These are phyloP conservation scores for Rotaria sp. DNA, from an alignment of 2,888 invertebrate genomes.

Conservation along the genomic window DNA sequence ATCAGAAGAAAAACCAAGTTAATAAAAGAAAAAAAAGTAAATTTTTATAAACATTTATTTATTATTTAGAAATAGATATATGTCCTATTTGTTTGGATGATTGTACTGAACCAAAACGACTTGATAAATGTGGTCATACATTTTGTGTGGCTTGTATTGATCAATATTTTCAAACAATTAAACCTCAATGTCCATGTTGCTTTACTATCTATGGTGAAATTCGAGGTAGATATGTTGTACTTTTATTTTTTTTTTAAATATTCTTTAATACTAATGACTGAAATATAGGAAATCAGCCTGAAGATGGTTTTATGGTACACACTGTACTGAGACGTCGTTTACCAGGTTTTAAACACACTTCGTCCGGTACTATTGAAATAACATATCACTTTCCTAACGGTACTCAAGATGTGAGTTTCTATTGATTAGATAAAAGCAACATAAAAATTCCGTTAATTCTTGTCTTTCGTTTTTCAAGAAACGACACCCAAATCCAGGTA, in stretches of 20 bases:
- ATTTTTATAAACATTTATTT: neutral
- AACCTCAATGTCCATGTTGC: constrained; percentile 48
- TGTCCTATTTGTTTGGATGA: constrained; percentile 46
- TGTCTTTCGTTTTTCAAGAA: neutral
- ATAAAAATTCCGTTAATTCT: neutral
- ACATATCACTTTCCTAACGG: constrained; percentile 45
- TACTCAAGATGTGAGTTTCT: constrained; percentile 42
- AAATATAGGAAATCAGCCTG: neutral
- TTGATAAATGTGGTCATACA: constrained; percentile 45
- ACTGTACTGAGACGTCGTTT: neutral
- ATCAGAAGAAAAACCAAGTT: neutral
- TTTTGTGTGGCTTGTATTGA: constrained; percentile 47
- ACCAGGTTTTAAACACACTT: constrained; percentile 11
- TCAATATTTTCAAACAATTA: constrained; percentile 43
- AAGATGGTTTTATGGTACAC: neutral
- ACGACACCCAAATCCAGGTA: constrained; percentile 47
- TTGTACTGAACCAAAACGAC: constrained; percentile 41
- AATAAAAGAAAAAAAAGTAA: neutral
- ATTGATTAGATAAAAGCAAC: neutral
- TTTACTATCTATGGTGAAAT: constrained; percentile 45
- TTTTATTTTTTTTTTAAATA: no score
- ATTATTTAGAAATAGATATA: neutral
- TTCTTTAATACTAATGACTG: neutral
- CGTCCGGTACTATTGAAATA: constrained; percentile 42
- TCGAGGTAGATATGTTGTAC: constrained; percentile 42